Conservation (phyloP, 2,797 vertebrate species). For the Microcaecilia unicolor region DNA sequence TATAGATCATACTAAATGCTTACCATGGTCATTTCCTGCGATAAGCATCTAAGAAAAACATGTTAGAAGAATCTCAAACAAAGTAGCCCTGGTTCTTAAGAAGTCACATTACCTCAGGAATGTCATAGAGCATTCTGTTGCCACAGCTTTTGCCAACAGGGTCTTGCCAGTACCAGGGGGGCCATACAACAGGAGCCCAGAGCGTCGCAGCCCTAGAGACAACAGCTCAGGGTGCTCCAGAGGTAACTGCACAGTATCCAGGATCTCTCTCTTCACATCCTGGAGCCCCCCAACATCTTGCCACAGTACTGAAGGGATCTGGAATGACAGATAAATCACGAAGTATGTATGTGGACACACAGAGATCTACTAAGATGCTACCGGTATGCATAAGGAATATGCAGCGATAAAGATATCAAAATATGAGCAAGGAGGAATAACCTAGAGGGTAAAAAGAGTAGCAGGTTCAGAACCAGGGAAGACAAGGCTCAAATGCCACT, state of each 20-base stretch:
- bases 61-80: too few relatives aligned
- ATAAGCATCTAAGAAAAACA: too few relatives aligned
- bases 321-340: slow-evolving; percentile 2
- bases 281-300: slow-evolving; percentile 85
- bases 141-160: slow-evolving; percentile 87
- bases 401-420: too few relatives aligned
- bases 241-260: slow-evolving; percentile 88
- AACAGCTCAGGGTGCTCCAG: slow-evolving; percentile 77
- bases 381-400: too few relatives aligned
- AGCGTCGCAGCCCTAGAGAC: slow-evolving; percentile 69
- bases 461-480: too few relatives aligned
- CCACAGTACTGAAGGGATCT: slow-evolving; percentile 86
- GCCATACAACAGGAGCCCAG: slow-evolving; percentile 81
- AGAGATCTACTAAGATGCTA: not conserved
- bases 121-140: slow-evolving; percentile 81
- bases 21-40: too few relatives aligned
- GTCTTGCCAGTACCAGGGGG: slow-evolving; percentile 93
- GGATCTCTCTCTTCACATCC: slow-evolving; percentile 80
- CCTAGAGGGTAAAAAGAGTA: too few relatives aligned
- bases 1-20: too few relatives aligned
- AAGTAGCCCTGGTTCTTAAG: too few relatives aligned
- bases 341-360: not conserved
- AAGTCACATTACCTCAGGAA: slow-evolving; percentile 74
- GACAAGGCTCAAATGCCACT: too few relatives aligned
- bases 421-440: too few relatives aligned